Base-by-base conservation (phyloP, 2,888 invertebrate genomes). In the Hemicrepidius hirtus region DNA sequence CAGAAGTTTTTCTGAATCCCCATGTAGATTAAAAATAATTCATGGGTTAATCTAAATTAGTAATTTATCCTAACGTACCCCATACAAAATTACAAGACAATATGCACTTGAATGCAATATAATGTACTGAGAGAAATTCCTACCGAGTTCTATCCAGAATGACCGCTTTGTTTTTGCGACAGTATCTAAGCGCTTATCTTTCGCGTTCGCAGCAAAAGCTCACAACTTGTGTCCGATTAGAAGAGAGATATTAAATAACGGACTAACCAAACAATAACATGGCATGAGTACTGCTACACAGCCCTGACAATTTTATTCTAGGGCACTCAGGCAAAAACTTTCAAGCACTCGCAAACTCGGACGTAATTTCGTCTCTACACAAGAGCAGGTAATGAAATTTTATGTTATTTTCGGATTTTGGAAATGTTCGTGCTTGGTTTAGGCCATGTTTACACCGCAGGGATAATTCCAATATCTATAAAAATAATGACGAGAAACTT, bases 171-270 rank as follows among this genome's bases (percentile, higher is more conserved):
- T 73, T 76, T 76, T 74, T 71, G 68, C 55, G 28, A 49, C 59
- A 69, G 55, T 68, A 75, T 75, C 75, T 69, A 59, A 50, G 57
- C 32, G 71, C 70, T 75, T 76, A 76, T 76, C 76, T 77, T 74
- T 76, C 75, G 77, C 78, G 73, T 74, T 76, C 73, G 70, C 68
- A 77, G 76, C 78, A 74, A 73, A 78, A 77, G 72, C 74, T 53
- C 73, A 78, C 73, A 78, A 78, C 74, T 77, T 78, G 73, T 72
- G 76, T 75, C 73, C 76, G 77, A 78, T 78, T 75, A 75, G 71
- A 77, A 71, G 77, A 68, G 68, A 75, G 79, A 79, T 79, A 79
- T 79, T 79, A 79, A 79, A 79, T 78, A 79, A 77, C 75, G 72
- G 68, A 74, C 75, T 75, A 74, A 77, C 74, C 77, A 75, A 77